phyloP scores from a whole-genome alignment of 2,888 invertebrate genomes.

The Junonia oenone region DNA sequence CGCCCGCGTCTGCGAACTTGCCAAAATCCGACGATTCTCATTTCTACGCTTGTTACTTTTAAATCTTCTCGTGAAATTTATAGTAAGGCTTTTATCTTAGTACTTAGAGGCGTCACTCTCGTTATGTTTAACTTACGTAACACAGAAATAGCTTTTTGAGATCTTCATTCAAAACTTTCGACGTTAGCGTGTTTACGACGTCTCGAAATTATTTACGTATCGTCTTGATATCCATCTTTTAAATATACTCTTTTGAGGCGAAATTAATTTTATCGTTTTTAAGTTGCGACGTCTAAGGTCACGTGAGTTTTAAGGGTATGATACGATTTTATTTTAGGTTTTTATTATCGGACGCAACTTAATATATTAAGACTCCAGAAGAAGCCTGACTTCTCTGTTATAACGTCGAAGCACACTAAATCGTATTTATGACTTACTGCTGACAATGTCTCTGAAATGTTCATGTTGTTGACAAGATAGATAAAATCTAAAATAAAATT shows the following conservation, averaged over 20 bases:
- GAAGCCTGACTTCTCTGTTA: no score
- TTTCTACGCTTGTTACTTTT: slow-evolving; percentile 25
- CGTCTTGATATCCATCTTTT: background rate
- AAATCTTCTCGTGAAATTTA: slow-evolving; percentile 17
- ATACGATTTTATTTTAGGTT: no score
- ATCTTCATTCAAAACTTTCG: background rate
- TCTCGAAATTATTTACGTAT: background rate
- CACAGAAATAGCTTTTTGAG: slow-evolving; percentile 2
- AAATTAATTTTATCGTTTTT: background rate
- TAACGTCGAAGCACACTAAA: no score
- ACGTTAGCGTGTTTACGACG: background rate
- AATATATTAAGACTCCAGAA: no score
- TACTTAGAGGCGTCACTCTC: slow-evolving; percentile 2
- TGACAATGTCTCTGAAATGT: no score
- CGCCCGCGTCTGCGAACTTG: slow-evolving; percentile 30
- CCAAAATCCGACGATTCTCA: slow-evolving; percentile 32
- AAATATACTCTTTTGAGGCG: background rate
- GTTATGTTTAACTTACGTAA: slow-evolving; percentile 7
- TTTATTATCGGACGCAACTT: no score
- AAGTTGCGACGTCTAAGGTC: background rate
- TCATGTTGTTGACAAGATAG: no score
- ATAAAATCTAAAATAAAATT: no score
- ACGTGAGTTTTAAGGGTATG: no score
- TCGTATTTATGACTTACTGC: no score
- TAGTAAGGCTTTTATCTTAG: slow-evolving; percentile 19